Base-by-base conservation (phyloP, 2,797 vertebrate genomes). In the Falco biarmicus region DNA sequence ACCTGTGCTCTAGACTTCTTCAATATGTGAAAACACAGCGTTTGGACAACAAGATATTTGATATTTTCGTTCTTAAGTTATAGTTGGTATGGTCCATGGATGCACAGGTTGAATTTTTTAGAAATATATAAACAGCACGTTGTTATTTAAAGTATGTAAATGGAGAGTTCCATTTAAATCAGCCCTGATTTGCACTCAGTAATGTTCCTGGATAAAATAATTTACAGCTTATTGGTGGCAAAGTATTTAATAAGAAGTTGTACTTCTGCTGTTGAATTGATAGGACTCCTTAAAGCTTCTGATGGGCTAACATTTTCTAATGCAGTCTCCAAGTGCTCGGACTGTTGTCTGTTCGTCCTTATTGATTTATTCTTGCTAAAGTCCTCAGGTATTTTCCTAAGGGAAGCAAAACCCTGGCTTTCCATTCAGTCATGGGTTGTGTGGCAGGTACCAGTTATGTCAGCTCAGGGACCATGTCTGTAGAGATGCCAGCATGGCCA, bases 391-490 rank as follows among this genome's bases (percentile, higher is more conserved):
- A 14, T 59, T 80, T 45, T 73, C 32, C 29, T 39, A 29, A 76
- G 25, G 28, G 9, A 61, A 57, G 48, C 22, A 34, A 34, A 80
- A 5, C 25, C 22, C 28, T 64, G 34, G 39, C 9, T 87, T 84
- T 76, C 19, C 19, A 10, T 60, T 76, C 21, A 2, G 32, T 43
- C 25, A 11, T 0, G 3, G 7, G 22, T 32, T 50, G 19, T 12
- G 31, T 63, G 69, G 34, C 31, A 71, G 25, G 41, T 75, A 29
- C n/a, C 7, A 14, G 28, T 28, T 39, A 39, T 4, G 17, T 28
- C 61, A 1, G 3, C 34, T 15, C 22, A 45, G 65, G 54, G 16
- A 10, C 12, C 0, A 0, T 9, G 43, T 34, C 50, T 0, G 0
- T 8, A 29, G 59, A 31, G 43, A 29, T 25, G 25, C 54, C 56